Evolutionary conservation across 2,888 invertebrate species (phyloP), one percentile per base, ranked within the genome.

Genomic region (Eulithis testata): DNA sequence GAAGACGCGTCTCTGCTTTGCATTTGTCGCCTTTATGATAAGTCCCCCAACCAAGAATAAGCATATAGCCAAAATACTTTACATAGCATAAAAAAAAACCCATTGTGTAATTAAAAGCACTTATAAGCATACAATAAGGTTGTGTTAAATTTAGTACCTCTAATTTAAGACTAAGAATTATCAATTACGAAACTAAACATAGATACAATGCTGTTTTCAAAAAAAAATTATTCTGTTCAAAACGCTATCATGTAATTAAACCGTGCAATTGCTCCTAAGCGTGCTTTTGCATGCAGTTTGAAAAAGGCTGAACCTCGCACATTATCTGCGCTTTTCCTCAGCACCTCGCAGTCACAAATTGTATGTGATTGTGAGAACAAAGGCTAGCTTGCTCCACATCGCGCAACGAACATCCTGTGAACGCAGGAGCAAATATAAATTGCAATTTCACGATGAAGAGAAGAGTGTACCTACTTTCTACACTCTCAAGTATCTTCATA

Each of bases 331-430:
- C 68, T 56, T 21, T 11, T 54, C 60, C 47, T 68, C 36, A 63
- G 66, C 71, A 66, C 72, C 62, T 54, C 60, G 60, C 61, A 56
- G 43, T 62, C 21, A 56, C 70, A 76, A 76, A 78, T 76, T 79
- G 75, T 73, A 75, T 71, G 74, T 69, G 75, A 74, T 80, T 76
- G 73, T 67, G 63, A 66, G 76, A 75, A 78, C 66, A 72, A 75
- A 73, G 76, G 74, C 78, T 53, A 63, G 65, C 63, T 66, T 31
- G 63, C 56, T 63, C 50, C 58, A 63, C 60, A 57, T 61, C 31
- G 45, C 59, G 37, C 49, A 56, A 58, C 55, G 54, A 58, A 51
- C 63, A 58, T 49, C 58, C 50, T 53, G 52, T 52, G 36, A 52
- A 47, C 52, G 57, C 2, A 57, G 47, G n/a, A 43, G 47, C 47